Base-by-base conservation (phyloP, 2,113 vertebrate species). In the Ceuthmochares aereus region DNA sequence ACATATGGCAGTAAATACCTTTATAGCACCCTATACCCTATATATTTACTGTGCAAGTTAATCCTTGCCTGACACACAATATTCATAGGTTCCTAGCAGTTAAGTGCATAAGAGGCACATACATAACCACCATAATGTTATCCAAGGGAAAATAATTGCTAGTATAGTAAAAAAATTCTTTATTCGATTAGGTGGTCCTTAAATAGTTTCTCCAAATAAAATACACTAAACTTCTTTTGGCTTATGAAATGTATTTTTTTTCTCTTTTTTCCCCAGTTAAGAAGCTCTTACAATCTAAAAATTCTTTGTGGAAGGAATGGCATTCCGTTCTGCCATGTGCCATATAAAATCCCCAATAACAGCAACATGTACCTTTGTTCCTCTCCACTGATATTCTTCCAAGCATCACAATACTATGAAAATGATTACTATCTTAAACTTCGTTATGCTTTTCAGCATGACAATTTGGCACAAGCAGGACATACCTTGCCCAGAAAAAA, bases 251-350 rank as follows among this genome's bases (percentile, higher is more conserved):
- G 7, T 34, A n/a, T 54, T 6, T 9, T n/a, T 62, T 43, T 68
- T 36, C 4, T 29, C 14, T 27, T 25, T 6, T 20, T 3, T 3
- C 18, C 23, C 14, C 0, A 0, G 16, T 10, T 18, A 40, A 45
- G 40, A 30, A 94, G 29, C n/a, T 69, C 47, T 63, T 40, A 29
- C 8, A 37, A 22, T 49, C 52, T 27, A 8, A 52, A 68, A 59
- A 26, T 27, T 74, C 16, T 49, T 37, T 54, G 43, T 16, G 25
- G 36, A 36, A 78, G 59, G 59, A 77, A 78, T 15, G 2, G 30
- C 27, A 47, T 92, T 89, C 78, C 47, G 36, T 54, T 87, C 60
- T 59, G n/a, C 43, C 23, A 45, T 49, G 29, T 42, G 49, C 18
- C 23, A 9, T 56, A 55, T 25, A 66, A 72, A 90, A 90, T 26